A percentile compares a stretch with the other conserved stretches of the same genome.
Conservation (phyloP, 2,797 vertebrate species). For the Percopsis omiscomaycus region DNA sequence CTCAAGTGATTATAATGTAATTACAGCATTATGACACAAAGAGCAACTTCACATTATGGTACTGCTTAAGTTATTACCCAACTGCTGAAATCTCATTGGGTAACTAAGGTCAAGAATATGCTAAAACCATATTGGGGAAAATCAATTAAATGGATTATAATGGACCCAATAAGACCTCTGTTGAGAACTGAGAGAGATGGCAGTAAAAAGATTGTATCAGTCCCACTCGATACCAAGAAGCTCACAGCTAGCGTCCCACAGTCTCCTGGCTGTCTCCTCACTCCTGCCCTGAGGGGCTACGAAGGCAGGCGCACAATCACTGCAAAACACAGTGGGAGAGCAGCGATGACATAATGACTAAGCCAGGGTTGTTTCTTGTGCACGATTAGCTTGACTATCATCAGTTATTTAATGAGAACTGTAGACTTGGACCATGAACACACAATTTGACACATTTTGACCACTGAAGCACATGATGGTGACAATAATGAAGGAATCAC, state of each 20-base stretch:
- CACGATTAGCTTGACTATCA: background rate
- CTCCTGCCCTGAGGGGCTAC: constrained; percentile 85
- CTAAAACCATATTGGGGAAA: constrained; percentile 23
- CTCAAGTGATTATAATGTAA: constrained; percentile 48
- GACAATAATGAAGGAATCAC: constrained; percentile 10
- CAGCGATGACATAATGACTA: constrained; percentile 10
- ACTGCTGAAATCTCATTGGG: constrained; percentile 42
- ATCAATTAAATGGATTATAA: constrained; percentile 26
- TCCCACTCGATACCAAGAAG: constrained; percentile 87
- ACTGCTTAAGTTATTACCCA: constrained; percentile 53
- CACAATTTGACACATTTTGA: too few species aligned
- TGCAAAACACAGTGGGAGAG: constrained; percentile 57
- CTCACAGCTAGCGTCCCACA: constrained; percentile 90
- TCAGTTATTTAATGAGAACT: background rate
- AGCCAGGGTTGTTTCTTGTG: constrained; percentile 40
- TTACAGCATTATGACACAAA: constrained; percentile 59
- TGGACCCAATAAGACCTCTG: constrained; percentile 33
- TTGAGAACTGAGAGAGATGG: constrained; percentile 22
- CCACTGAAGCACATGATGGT: too few species aligned
- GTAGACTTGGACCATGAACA: constrained; percentile 31
- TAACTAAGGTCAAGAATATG: constrained; percentile 41
- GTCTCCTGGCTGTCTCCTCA: constrained; percentile 81
- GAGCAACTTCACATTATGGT: constrained; percentile 61
- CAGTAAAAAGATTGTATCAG: constrained; percentile 62
- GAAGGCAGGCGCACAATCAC: constrained; percentile 86